Conservation (phyloP, 2,113 vertebrate genomes). For the Zapus hudsonius region DNA sequence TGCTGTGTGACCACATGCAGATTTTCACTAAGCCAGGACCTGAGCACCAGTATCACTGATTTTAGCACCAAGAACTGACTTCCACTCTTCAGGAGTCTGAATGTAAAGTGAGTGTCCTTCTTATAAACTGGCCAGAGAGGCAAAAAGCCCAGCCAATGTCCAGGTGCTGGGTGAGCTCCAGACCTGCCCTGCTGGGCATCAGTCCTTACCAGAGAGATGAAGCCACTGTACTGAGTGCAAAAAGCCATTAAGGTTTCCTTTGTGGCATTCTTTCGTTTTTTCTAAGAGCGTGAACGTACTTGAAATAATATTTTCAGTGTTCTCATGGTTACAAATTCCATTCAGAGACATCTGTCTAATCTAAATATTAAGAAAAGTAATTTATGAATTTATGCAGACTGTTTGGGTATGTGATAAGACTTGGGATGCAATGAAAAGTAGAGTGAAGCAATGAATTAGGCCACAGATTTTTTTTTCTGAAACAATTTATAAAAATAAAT, state of each 20-base stretch:
- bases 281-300: neutral
- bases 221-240: rapidly evolving
- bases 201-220: rapidly evolving
- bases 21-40: no score
- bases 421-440: neutral
- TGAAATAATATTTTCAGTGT: neutral
- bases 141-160: no score
- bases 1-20: no score
- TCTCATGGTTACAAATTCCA: neutral
- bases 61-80: no score
- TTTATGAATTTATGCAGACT: neutral
- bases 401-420: neutral
- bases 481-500: neutral
- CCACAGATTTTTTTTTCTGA: neutral
- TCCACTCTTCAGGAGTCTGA: no score
- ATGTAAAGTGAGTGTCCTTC: no score
- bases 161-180: rapidly evolving
- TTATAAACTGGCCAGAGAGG: no score
- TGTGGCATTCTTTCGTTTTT: rapidly evolving
- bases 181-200: rapidly evolving
- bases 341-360: neutral
- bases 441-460: neutral
- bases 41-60: no score
- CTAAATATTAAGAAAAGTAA: neutral
- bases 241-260: no score